Percentiles rank a stretch among this genome's conserved stretches.
These are phyloP conservation scores for Discoglossus pictus DNA, from an alignment of 2,797 vertebrate species.

Conservation along the genomic window DNA sequence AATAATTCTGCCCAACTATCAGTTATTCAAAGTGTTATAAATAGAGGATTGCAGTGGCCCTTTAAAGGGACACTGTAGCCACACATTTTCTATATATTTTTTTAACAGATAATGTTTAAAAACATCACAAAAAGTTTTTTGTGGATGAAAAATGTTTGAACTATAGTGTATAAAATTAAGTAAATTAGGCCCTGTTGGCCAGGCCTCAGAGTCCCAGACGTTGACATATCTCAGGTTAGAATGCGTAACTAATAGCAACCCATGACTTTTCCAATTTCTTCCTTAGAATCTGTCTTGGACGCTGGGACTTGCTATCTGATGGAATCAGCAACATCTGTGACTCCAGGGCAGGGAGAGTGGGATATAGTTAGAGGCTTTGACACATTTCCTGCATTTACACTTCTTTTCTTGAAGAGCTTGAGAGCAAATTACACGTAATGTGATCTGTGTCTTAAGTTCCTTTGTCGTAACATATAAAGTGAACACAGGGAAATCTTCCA, in stretches of 20 bases:
- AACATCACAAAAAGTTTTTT: too few species aligned
- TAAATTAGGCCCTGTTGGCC: constrained; percentile 68
- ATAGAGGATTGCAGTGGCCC: too few species aligned
- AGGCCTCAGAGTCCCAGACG: constrained; percentile 71
- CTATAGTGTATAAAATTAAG: too few species aligned
- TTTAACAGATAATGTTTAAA: too few species aligned
- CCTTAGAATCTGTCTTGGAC: constrained; percentile 74
- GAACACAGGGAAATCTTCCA: constrained; percentile 54
- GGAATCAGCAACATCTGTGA: constrained; percentile 83
- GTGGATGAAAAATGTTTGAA: too few species aligned
- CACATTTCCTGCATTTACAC: constrained; percentile 77
- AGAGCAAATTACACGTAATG: constrained; percentile 55
- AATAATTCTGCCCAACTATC: constrained; percentile 25
- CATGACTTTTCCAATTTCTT: constrained; percentile 74
- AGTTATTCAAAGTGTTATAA: too few species aligned
- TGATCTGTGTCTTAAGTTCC: constrained; percentile 50
- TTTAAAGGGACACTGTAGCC: too few species aligned
- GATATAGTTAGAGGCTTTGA: constrained; percentile 64
- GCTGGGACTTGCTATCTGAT: constrained; percentile 73
- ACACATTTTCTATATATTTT: too few species aligned
- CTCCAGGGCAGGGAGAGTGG: constrained; percentile 60
- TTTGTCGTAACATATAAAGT: constrained; percentile 59
- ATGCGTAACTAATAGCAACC: constrained; percentile 74
- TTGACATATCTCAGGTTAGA: constrained; percentile 68
- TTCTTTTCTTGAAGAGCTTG: constrained; percentile 58